A percentile compares a stretch with the other conserved stretches of the same genome.
Conservation (phyloP, 1,140 invertebrate species). For the Drosophila albomicans region DNA sequence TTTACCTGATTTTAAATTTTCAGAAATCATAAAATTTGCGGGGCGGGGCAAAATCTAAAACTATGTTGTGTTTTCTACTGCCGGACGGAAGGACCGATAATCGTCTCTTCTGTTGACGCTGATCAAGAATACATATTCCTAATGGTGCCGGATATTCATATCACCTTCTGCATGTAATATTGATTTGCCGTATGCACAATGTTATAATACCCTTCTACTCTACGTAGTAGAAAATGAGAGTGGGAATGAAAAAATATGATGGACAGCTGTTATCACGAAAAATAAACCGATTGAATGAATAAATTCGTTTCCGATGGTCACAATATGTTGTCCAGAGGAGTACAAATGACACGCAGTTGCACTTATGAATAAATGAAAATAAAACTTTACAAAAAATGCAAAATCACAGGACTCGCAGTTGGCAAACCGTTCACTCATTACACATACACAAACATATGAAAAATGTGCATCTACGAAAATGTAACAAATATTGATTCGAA, state of each 20-base stretch:
- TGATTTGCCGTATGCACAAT: too few species aligned
- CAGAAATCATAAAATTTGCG: too few species aligned
- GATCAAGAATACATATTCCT: too few species aligned
- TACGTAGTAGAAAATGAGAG: not conserved
- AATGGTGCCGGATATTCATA: too few species aligned
- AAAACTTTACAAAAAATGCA: not conserved
- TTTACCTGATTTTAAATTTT: too few species aligned
- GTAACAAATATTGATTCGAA: constrained; percentile 29
- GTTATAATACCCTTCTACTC: too few species aligned
- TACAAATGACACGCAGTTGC: constrained; percentile 29
- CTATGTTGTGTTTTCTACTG: too few species aligned
- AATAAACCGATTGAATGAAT: constrained; percentile 1
- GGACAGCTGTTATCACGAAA: constrained; percentile 26
- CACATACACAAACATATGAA: constrained; percentile 12
- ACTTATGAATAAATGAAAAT: constrained; percentile 42
- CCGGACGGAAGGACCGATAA: too few species aligned
- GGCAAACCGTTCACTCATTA: constrained; percentile 32
- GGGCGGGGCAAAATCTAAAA: too few species aligned
- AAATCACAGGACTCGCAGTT: constrained; percentile 37
- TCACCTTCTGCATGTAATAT: too few species aligned
- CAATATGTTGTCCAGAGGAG: constrained; percentile 21
- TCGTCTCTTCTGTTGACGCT: too few species aligned
- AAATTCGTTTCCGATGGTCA: constrained; percentile 33
- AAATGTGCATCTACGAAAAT: constrained; percentile 4
- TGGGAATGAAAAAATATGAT: constrained; percentile 2